Conservation (phyloP, 2,888 invertebrate species). For the Andrena praecox region DNA sequence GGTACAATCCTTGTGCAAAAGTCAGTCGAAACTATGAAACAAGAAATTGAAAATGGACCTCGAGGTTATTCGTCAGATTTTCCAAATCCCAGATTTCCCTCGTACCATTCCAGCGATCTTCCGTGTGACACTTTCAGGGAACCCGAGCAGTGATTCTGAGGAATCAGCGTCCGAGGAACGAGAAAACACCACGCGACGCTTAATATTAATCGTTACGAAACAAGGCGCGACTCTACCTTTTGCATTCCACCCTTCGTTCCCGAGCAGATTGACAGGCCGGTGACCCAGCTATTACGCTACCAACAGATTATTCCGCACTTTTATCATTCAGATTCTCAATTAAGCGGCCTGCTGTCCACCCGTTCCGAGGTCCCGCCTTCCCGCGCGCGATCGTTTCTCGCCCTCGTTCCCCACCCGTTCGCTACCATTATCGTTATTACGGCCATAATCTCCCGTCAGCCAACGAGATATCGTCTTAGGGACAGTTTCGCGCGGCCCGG, state of each 20-base stretch:
- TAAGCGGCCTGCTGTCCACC: constrained; percentile 44
- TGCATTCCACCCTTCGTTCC: constrained; percentile 35
- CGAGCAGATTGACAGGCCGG: constrained; percentile 43
- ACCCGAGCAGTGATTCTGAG: not conserved
- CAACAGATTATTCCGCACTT: constrained; percentile 52
- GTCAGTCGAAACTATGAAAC: too few species aligned
- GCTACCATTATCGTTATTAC: constrained; percentile 67
- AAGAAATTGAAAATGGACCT: too few species aligned
- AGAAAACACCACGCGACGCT: not conserved
- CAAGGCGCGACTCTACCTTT: constrained; percentile 36
- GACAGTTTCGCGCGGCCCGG: constrained; percentile 43
- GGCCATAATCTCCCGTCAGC: constrained; percentile 55
- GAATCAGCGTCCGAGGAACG: constrained; percentile 1
- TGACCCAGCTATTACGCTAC: constrained; percentile 45
- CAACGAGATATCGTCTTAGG: constrained; percentile 55
- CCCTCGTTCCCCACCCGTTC: constrained; percentile 63
- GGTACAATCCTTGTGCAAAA: too few species aligned
- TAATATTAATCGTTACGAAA: constrained; percentile 31
- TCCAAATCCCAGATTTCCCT: too few species aligned
- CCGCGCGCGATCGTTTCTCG: constrained; percentile 23
- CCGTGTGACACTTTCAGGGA: not conserved
- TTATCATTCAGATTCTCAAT: constrained; percentile 51
- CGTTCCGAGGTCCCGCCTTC: constrained; percentile 3
- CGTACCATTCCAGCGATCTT: too few species aligned
- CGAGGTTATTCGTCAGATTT: too few species aligned